Conservation (phyloP, 2,797 vertebrate species). For the Sardinella longiceps region DNA sequence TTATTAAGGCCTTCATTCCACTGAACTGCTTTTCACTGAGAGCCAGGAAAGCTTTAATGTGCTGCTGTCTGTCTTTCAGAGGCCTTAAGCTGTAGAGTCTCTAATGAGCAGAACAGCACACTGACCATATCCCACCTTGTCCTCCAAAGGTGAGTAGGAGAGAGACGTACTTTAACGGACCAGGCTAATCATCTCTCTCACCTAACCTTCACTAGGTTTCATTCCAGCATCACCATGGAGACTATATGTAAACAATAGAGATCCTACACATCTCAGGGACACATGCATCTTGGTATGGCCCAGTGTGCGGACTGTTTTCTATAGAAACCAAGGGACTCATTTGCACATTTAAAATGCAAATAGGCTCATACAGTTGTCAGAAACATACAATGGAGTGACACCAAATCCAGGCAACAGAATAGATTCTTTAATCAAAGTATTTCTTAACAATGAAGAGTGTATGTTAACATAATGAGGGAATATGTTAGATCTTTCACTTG, state of each 20-base stretch:
- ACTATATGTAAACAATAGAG: neutral
- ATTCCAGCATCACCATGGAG: neutral
- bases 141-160: neutral
- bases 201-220: neutral
- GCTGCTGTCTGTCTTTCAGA: neutral
- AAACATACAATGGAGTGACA: no score
- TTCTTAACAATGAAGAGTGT: no score
- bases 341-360: neutral
- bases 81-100: neutral
- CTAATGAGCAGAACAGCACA: conserved; percentile 10
- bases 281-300: no score
- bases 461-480: no score
- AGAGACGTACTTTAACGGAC: neutral
- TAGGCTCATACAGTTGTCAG: neutral
- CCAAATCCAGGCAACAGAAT: no score
- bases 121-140: neutral
- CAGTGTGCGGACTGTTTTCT: neutral
- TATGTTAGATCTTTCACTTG: no score
- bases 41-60: neutral
- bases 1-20: neutral
- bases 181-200: neutral
- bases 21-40: neutral
- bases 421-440: no score
- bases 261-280: no score
- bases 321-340: no score